Evolutionary conservation across 2,888 invertebrate genomes (phyloP).

Genomic region (Mystacides longicornis): DNA sequence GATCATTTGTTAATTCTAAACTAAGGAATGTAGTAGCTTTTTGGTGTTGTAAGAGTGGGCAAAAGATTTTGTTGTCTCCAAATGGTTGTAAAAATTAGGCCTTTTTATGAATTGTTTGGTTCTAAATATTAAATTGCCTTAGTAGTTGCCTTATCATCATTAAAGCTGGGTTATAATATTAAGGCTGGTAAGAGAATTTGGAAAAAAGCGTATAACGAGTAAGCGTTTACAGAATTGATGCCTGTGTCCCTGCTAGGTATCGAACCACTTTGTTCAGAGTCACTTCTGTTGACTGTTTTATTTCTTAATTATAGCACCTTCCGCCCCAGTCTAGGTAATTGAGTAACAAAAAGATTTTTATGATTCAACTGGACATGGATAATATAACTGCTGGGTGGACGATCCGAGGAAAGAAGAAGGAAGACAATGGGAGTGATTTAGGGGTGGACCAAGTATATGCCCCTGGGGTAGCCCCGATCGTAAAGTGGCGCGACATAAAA

Average conservation of each 20-base stretch:
- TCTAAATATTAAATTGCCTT: no score
- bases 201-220: not conserved
- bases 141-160: no score
- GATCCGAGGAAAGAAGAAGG: no score
- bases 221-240: not conserved
- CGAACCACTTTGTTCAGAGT: not conserved
- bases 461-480: conserved; percentile 10
- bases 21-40: no score
- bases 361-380: not conserved
- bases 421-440: conserved; percentile 20
- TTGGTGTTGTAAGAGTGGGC: no score
- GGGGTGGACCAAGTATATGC: conserved; percentile 23
- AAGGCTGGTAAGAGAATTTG: no score
- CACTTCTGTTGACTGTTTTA: not conserved
- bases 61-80: no score
- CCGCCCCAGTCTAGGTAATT: conserved; percentile 4
- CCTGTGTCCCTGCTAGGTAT: not conserved
- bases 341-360: conserved; percentile 6
- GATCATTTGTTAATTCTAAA: no score
- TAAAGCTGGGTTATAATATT: no score
- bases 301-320: conserved; percentile 9
- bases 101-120: no score
- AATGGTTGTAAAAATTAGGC: no score
- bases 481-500: conserved; percentile 24
- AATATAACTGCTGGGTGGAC: no score